Conservation (phyloP, 2,797 vertebrate species). For the Lindbergichthys nudifrons region DNA sequence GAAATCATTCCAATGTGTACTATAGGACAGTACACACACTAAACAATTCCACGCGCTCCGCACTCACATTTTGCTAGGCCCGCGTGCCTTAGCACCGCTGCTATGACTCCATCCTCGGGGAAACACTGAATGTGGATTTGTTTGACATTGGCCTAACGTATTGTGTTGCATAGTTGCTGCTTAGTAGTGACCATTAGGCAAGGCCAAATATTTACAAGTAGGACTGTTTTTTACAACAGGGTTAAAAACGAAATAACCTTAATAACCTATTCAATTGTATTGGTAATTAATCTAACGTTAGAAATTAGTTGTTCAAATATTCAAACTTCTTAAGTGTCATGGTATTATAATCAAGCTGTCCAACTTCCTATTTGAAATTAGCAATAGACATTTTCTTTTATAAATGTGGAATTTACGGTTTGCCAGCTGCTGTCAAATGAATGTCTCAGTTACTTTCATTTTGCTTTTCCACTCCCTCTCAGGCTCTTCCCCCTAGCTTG, state of each 20-base stretch:
- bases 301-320: no score
- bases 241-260: no score
- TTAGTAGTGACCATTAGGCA: neutral
- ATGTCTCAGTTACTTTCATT: neutral
- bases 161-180: neutral
- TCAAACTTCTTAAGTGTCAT: neutral
- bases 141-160: neutral
- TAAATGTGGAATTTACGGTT: neutral
- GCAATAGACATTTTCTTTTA: neutral
- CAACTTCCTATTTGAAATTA: neutral
- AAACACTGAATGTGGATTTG: neutral
- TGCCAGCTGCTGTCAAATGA: neutral
- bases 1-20: no score
- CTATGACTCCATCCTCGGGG: no score
- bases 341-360: neutral
- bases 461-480: constrained; percentile 14
- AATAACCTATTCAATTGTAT: neutral
- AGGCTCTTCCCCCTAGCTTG: constrained; percentile 91
- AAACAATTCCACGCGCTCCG: no score
- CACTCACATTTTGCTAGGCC: no score
- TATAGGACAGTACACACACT: no score
- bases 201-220: neutral
- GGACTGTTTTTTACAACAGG: neutral
- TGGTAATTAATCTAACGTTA: neutral
- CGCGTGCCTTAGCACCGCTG: no score